These are phyloP conservation scores for mouse (Mus musculus) DNA, from an alignment of 2,113 vertebrate species.

Conservation along the genomic window DNA sequence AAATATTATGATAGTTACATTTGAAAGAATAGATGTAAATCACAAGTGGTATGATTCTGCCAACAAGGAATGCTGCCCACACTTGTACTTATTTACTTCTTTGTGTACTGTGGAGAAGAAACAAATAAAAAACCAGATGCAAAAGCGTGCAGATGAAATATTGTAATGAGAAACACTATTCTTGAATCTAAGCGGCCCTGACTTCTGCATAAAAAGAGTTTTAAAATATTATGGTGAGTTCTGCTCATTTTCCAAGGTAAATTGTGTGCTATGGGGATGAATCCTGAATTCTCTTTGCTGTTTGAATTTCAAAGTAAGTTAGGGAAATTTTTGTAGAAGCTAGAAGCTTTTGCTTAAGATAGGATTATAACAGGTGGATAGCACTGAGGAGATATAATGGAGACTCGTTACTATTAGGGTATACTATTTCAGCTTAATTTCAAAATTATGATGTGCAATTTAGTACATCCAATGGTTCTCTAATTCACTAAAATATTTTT, in stretches of 20 bases:
- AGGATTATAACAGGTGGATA: neutral
- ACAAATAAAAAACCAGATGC: neutral
- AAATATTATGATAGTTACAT: neutral
- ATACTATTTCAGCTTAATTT: conserved; percentile 25
- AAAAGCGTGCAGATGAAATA: neutral
- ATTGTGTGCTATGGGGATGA: conserved; percentile 36
- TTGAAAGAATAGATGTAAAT: neutral
- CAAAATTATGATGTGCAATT: neutral
- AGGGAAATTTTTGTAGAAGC: conserved; percentile 57
- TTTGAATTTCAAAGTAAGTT: conserved; percentile 61
- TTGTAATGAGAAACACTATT: neutral
- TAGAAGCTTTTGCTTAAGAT: conserved; percentile 17
- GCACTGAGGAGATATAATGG: conserved; percentile 2
- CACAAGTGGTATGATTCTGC: neutral
- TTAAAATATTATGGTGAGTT: conserved; percentile 14
- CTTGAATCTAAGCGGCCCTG: conserved; percentile 1
- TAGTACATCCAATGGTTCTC: neutral
- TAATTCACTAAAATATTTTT: neutral
- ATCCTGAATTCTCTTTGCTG: conserved; percentile 64
- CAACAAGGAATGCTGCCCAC: neutral
- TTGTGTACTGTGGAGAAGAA: neutral
- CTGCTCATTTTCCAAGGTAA: conserved; percentile 53
- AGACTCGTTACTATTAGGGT: neutral
- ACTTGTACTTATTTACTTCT: neutral
- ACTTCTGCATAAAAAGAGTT: conserved; percentile 3